A percentile compares a stretch with the other conserved stretches of the same genome.
Conservation (phyloP, 2,113 vertebrate species). For the Oreotrochilus melanogaster region DNA sequence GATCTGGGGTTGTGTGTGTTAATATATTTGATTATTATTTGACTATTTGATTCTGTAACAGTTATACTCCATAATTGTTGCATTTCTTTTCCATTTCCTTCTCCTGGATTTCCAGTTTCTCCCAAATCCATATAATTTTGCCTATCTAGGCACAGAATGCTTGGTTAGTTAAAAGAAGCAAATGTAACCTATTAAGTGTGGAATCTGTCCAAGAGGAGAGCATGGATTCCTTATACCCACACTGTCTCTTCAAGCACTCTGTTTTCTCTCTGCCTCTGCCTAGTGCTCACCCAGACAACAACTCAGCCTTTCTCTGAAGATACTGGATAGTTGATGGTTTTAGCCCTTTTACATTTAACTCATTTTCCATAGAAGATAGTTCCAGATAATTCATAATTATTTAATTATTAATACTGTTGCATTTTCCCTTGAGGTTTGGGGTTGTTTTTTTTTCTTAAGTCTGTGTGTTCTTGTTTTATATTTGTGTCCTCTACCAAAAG, state of each 20-base stretch:
- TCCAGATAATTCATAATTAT: not conserved
- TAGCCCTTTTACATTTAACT: not conserved
- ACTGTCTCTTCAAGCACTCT: not conserved
- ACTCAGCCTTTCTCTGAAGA: not conserved
- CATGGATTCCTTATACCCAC: not conserved
- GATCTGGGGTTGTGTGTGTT: fast-evolving
- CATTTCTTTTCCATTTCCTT: not conserved
- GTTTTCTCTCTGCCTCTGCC: not conserved
- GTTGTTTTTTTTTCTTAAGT: not conserved
- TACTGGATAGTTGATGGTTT: not conserved
- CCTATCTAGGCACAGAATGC: not conserved
- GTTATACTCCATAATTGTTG: not conserved
- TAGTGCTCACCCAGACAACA: not conserved
- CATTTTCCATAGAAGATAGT: not conserved
- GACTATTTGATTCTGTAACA: not conserved
- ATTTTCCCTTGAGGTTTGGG: not conserved
- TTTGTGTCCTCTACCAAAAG: not conserved
- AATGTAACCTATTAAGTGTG: not conserved
- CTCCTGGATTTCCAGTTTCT: not conserved
- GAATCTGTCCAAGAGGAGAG: not conserved
- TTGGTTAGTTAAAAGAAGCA: not conserved
- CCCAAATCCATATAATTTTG: not conserved
- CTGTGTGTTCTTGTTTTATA: not conserved
- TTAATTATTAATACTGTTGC: not conserved
- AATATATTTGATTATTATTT: too few relatives aligned